Percentiles rank a stretch among this genome's conserved stretches.
These are phyloP conservation scores for Temnothorax longispinosus DNA, from an alignment of 1,140 invertebrate genomes.

Conservation along the genomic window DNA sequence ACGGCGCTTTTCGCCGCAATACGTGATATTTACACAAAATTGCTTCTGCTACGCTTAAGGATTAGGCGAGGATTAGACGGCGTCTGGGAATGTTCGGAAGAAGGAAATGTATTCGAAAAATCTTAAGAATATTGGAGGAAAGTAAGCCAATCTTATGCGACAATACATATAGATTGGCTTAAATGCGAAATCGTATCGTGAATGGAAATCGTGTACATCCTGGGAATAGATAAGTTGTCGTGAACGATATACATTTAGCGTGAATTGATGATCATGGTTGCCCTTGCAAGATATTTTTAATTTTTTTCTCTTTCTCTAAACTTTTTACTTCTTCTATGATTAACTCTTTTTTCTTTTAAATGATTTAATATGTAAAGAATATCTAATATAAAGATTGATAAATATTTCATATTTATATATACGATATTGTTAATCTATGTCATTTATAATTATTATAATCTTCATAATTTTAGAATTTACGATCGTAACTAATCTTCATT, in stretches of 20 bases:
- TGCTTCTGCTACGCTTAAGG: neutral
- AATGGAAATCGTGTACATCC: neutral
- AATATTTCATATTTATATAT: neutral
- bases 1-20: neutral
- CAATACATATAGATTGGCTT: neutral
- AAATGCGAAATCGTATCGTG: neutral
- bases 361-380: neutral
- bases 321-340: neutral
- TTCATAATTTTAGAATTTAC: neutral
- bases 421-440: neutral
- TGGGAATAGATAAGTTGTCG: neutral
- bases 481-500: constrained; percentile 4
- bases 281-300: neutral
- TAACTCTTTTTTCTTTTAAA: neutral
- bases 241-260: neutral
- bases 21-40: constrained; percentile 18
- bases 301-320: neutral
- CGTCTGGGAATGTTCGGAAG: neutral
- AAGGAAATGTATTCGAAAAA: neutral
- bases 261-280: neutral
- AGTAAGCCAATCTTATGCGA: neutral
- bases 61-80: neutral
- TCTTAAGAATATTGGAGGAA: neutral
- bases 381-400: neutral
- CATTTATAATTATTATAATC: neutral